phyloP scores from a whole-genome alignment of 2,888 invertebrate species.

The Odontothrips loti region DNA sequence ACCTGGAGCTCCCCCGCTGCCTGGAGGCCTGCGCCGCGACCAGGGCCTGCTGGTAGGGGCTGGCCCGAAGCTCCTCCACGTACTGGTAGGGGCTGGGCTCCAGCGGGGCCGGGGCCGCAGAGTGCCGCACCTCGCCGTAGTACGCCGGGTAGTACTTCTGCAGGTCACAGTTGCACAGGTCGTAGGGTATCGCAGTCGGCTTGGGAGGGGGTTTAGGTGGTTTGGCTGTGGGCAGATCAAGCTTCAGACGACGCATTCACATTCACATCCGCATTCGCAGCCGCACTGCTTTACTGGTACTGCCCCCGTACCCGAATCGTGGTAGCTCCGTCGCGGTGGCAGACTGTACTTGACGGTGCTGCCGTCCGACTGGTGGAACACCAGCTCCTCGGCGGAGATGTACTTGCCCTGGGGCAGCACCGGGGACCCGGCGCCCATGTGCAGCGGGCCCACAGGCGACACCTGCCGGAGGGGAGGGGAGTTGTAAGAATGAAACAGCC shows the following conservation, averaged over 20 bases:
- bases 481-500: background rate
- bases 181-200: background rate
- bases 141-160: background rate
- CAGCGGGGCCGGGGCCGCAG: background rate
- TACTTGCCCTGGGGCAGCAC: conserved; percentile 9
- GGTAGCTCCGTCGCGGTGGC: background rate
- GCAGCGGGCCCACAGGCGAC: background rate
- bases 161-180: conserved; percentile 16
- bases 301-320: background rate
- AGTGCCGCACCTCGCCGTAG: background rate
- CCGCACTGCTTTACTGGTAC: background rate
- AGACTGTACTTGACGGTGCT: conserved; percentile 7
- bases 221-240: background rate
- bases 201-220: conserved; percentile 1
- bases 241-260: too few species aligned
- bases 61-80: conserved; percentile 15
- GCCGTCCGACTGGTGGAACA: background rate
- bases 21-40: background rate
- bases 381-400: conserved; percentile 4
- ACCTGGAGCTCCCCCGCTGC: conserved; percentile 1
- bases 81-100: conserved; percentile 21
- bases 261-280: too few species aligned
- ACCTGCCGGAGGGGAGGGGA: background rate
- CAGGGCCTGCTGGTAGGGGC: conserved; percentile 15
- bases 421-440: background rate